phyloP scores from a whole-genome alignment of 1,140 invertebrate genomes.

The Panagrolaimus sp. region DNA sequence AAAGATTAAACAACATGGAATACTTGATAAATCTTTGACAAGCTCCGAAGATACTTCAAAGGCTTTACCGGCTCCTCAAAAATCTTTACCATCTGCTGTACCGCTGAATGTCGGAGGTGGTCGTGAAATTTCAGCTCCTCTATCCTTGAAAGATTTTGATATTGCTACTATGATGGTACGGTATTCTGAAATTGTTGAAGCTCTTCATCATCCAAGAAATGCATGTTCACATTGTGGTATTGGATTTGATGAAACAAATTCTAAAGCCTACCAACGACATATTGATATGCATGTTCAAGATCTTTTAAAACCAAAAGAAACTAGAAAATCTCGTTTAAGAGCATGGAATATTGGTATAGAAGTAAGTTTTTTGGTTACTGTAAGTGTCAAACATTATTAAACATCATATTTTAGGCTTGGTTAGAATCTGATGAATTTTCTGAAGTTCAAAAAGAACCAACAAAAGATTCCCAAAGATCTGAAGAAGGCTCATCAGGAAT shows the following conservation, averaged over 20 bases:
- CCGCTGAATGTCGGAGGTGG: constrained; percentile 9
- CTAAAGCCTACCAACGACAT: constrained; percentile 42
- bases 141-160: not conserved
- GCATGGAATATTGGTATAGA: constrained; percentile 38
- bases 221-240: constrained; percentile 49
- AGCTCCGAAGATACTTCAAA: constrained; percentile 12
- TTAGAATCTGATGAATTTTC: constrained; percentile 41
- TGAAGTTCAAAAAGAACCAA: constrained; percentile 31
- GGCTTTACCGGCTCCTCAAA: constrained; percentile 20
- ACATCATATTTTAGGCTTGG: constrained; percentile 38
- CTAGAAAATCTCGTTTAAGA: constrained; percentile 17
- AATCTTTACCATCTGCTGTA: constrained; percentile 9
- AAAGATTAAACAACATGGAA: constrained; percentile 27
- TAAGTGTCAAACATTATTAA: constrained; percentile 19
- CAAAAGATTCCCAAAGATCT: not conserved
- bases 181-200: constrained; percentile 47
- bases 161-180: not conserved
- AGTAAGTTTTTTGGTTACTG: constrained; percentile 8
- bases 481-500: not conserved
- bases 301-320: constrained; percentile 28
- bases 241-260: constrained; percentile 34
- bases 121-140: not conserved
- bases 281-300: constrained; percentile 47
- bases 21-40: constrained; percentile 15
- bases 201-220: constrained; percentile 32